These are phyloP conservation scores for Dicerorhinus sumatrensis DNA, from an alignment of 2,113 vertebrate genomes.

Conservation along the genomic window DNA sequence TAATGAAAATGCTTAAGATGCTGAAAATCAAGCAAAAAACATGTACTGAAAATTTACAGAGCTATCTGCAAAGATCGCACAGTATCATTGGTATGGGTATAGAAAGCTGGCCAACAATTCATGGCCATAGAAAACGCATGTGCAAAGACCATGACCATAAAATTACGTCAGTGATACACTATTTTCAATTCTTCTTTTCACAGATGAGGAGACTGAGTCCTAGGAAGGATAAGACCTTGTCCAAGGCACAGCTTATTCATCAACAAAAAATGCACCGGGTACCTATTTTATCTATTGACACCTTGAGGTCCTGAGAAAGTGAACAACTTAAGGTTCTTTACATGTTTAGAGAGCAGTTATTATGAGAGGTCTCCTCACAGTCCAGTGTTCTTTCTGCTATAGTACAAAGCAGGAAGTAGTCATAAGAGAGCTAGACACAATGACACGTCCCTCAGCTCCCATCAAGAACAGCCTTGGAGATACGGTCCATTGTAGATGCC, in stretches of 20 bases:
- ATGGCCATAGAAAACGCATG: neutral
- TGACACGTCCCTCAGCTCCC: neutral
- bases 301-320: neutral
- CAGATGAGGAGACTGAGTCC: neutral
- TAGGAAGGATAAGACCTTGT: neutral
- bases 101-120: neutral
- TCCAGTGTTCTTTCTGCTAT: neutral
- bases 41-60: neutral
- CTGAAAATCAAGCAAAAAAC: neutral
- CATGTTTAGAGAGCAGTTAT: neutral
- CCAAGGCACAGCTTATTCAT: neutral
- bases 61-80: neutral
- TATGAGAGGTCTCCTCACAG: neutral
- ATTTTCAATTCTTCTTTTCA: neutral
- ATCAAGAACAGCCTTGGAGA: neutral
- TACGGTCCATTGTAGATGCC: neutral
- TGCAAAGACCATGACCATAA: neutral
- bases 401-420: neutral
- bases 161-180: neutral
- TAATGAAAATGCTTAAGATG: slow-evolving; percentile 5
- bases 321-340: neutral
- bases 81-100: neutral
- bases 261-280: neutral
- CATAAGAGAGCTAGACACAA: neutral
- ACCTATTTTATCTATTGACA: neutral